phyloP scores from a whole-genome alignment of 2,797 vertebrate species.

The Anas bahamensis region DNA sequence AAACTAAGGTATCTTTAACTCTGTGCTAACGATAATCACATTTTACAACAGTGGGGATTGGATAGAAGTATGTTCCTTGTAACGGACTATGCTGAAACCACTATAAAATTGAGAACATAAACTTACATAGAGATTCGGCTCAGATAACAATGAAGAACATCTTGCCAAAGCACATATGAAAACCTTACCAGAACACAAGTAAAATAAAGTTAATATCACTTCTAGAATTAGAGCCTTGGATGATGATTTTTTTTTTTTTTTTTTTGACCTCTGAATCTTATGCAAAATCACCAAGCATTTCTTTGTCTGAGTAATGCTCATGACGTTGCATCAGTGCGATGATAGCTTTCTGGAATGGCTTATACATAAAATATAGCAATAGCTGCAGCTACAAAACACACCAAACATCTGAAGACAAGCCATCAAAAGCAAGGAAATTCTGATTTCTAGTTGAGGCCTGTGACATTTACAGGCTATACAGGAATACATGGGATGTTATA shows the following conservation, averaged over 20 bases:
- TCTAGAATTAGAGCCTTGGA: background rate
- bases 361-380: conserved; percentile 5
- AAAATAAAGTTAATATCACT: background rate
- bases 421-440: conserved; percentile 64
- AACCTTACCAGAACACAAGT: background rate
- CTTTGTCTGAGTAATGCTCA: background rate
- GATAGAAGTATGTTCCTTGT: background rate
- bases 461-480: conserved; percentile 67
- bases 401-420: conserved; percentile 56
- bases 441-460: conserved; percentile 60
- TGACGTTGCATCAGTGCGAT: background rate
- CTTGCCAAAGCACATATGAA: background rate
- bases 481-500: conserved; percentile 75
- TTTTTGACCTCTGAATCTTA: background rate
- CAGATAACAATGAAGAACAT: background rate
- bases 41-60: background rate
- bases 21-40: background rate
- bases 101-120: background rate
- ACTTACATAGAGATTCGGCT: background rate
- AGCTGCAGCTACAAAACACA: conserved; percentile 17
- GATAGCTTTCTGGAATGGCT: background rate
- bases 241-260: background rate
- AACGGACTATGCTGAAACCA: background rate
- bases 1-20: background rate
- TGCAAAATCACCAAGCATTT: background rate